Conservation (phyloP, 1,140 invertebrate genomes). For the Idris sp. region DNA sequence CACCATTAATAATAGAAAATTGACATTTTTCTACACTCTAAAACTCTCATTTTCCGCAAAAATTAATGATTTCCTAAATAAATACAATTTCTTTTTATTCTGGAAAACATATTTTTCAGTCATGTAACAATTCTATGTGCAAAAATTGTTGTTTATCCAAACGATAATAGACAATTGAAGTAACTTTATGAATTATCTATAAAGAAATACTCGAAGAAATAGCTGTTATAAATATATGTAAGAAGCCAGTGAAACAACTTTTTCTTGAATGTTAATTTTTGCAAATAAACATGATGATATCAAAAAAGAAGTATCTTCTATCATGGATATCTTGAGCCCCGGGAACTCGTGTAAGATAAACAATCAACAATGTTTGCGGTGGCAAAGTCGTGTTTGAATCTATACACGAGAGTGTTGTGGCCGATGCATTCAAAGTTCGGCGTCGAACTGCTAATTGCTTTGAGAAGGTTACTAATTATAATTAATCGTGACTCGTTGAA, state of each 20-base stretch:
- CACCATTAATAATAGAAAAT: no score
- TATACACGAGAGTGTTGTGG: slow-evolving; percentile 22
- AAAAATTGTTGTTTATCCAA: no score
- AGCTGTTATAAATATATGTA: no score
- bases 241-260: no score
- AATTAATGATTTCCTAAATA: no score
- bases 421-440: slow-evolving; percentile 4
- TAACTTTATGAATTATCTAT: slow-evolving; percentile 4
- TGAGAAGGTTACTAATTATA: slow-evolving; percentile 36
- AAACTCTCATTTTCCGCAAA: no score
- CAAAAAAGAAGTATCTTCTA: slow-evolving; percentile 12
- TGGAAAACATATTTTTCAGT: no score
- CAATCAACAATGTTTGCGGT: slow-evolving; percentile 40
- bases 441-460: slow-evolving; percentile 29
- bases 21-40: no score
- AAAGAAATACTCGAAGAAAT: background rate
- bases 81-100: no score
- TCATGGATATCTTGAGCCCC: slow-evolving; percentile 24
- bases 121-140: no score
- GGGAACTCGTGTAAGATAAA: slow-evolving; percentile 51
- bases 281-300: background rate
- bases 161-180: no score
- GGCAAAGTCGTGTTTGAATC: slow-evolving; percentile 36
- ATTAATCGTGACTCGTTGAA: slow-evolving; percentile 18
- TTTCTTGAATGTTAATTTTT: slow-evolving; percentile 27